A percentile compares a stretch with the other conserved stretches of the same genome.
These are phyloP conservation scores for Gavialis gangeticus DNA, from an alignment of 2,113 vertebrate genomes.

Conservation along the genomic window DNA sequence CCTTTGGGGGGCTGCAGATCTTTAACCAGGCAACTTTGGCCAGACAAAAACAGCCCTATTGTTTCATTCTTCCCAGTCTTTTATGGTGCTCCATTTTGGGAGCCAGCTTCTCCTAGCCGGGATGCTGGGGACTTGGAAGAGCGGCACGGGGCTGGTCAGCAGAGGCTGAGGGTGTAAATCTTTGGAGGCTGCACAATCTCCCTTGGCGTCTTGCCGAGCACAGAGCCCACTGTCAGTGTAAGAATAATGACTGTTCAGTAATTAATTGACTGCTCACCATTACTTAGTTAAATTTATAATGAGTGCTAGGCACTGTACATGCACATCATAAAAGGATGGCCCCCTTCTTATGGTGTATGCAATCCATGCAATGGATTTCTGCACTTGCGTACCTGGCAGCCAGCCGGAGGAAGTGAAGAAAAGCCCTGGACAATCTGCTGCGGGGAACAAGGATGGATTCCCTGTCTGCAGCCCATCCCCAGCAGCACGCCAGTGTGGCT, in stretches of 20 bases:
- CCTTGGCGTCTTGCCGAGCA: background rate
- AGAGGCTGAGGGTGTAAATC: background rate
- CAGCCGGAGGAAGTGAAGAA: background rate
- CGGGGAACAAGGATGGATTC: background rate
- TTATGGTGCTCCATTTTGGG: constrained; percentile 52
- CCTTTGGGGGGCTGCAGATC: constrained; percentile 45
- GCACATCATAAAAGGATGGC: background rate
- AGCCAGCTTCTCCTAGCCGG: background rate
- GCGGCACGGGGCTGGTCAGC: background rate
- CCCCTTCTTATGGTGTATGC: background rate
- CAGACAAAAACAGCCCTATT: constrained; percentile 50
- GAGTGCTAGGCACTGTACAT: background rate
- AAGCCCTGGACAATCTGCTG: background rate
- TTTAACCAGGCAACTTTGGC: constrained; percentile 50
- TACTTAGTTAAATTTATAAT: background rate
- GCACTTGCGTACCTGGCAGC: background rate
- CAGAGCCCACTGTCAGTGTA: background rate
- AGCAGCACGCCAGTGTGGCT: background rate
- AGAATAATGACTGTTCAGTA: background rate
- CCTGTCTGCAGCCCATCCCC: background rate
- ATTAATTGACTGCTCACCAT: background rate
- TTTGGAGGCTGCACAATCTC: background rate
- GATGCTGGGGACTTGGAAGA: accelerated
- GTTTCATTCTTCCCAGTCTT: constrained; percentile 54
- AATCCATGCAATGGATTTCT: background rate